Base-by-base conservation (phyloP, 1,140 invertebrate species). In the Harpegnathos saltator region DNA sequence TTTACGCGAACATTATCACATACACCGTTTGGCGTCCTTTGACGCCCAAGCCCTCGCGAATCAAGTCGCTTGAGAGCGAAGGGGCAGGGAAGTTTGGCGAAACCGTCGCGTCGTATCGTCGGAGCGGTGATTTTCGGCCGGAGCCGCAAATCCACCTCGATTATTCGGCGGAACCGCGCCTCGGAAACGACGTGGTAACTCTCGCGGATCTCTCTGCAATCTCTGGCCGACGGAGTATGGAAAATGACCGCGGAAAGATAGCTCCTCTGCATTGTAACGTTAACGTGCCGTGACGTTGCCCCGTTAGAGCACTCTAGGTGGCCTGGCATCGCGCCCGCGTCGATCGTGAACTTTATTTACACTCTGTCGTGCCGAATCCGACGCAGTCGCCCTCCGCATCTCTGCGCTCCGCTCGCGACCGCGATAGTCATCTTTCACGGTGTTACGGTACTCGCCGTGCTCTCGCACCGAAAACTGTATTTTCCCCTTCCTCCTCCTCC, bases 271-370 rank as follows among this genome's bases (percentile, higher is more conserved):
- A 84, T 77, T 61, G 77, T 83, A 81, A 89, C 74, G 88, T 84
- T 89, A 89, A 89, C 85, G 72, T 77, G 80, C 58, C 89, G 85
- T 90, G 85, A 90, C 89, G 89, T 82, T 85, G 81, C 69, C 75
- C 89, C 89, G 89, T 90, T 90, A 90, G 69, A 71, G 50, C 77
- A 82, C 61, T 80, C 74, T 44, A n/a, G 62, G 50, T 22, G 52
- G 58, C 19, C 44, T 73, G 62, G 71, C 69, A 48, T 73, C 74
- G 80, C 38, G 24, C 33, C 24, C 54, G 83, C 78, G 62, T 44
- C 66, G 68, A 63, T 61, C 81, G 50, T 56, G 61, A 65, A 80
- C 75, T 80, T 80, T 80, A 80, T 80, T 80, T 80, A 56, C 75
- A 33, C 75, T 80, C 33, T 19, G 48, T 80, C 74, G 75, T 71